phyloP scores from a whole-genome alignment of 1,140 invertebrate genomes.

The Meloidogyne floridensis region DNA sequence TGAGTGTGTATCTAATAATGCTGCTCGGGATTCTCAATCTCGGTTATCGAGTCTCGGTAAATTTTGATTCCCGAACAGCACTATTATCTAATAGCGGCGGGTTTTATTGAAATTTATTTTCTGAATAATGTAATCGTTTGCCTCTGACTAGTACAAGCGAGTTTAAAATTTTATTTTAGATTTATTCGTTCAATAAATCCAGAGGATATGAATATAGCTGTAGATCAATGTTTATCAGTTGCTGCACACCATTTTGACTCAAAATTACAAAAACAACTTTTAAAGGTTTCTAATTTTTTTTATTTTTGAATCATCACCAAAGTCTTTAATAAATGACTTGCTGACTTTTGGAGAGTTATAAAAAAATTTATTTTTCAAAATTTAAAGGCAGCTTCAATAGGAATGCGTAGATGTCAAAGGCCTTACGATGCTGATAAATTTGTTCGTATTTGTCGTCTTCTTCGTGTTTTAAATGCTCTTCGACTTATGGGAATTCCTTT shows the following conservation, averaged over 20 bases:
- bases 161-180: not conserved
- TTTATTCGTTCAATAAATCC: constrained; percentile 29
- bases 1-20: too few relatives aligned
- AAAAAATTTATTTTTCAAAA: not conserved
- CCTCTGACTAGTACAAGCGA: too few relatives aligned
- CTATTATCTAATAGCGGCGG: too few relatives aligned
- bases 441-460: constrained; percentile 27
- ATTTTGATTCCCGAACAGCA: too few relatives aligned
- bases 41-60: too few relatives aligned
- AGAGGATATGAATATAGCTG: constrained; percentile 31
- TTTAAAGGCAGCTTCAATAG: constrained; percentile 42
- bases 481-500: constrained; percentile 39
- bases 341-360: too few relatives aligned
- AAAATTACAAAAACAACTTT: constrained; percentile 28
- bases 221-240: constrained; percentile 40
- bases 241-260: constrained; percentile 43
- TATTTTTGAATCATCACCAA: not conserved
- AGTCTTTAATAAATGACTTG: too few relatives aligned
- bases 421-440: constrained; percentile 38
- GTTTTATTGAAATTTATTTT: too few relatives aligned
- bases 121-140: too few relatives aligned
- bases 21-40: too few relatives aligned
- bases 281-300: constrained; percentile 15
- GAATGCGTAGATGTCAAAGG: constrained; percentile 20
- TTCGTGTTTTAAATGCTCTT: constrained; percentile 40